Evolutionary conservation across 1,140 invertebrate species (phyloP).

Genomic region (Theocolax elegans): DNA sequence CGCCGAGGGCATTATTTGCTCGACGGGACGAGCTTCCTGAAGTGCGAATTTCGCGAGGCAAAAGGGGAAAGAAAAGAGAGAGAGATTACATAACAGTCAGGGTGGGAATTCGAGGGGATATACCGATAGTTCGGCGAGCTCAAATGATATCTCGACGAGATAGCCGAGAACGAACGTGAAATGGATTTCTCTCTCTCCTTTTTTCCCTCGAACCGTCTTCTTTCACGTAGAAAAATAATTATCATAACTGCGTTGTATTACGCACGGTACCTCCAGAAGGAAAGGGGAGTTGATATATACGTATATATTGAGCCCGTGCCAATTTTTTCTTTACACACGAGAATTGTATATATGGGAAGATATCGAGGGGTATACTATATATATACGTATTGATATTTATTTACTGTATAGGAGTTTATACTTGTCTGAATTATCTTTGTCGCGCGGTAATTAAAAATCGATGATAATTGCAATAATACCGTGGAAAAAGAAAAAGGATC

Average conservation of each 20-base stretch:
- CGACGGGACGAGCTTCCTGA: constrained; percentile 11
- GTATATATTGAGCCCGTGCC: too few relatives aligned
- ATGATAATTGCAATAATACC: too few relatives aligned
- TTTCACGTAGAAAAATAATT: constrained; percentile 12
- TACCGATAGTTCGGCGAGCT: background rate
- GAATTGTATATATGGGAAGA: too few relatives aligned
- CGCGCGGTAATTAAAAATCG: too few relatives aligned
- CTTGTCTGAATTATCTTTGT: too few relatives aligned
- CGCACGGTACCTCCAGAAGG: background rate
- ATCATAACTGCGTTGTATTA: constrained; percentile 12
- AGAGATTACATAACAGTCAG: constrained; percentile 2
- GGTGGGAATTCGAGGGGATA: background rate
- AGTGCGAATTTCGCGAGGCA: constrained; percentile 17
- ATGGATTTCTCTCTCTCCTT: background rate
- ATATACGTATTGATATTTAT: too few relatives aligned
- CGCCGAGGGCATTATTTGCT: background rate
- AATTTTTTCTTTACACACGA: too few relatives aligned
- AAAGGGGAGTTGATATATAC: background rate
- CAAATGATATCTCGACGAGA: constrained; percentile 8
- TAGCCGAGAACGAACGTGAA: constrained; percentile 1
- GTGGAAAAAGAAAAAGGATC: too few relatives aligned
- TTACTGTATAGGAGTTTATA: too few relatives aligned
- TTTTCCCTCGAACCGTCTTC: too few relatives aligned
- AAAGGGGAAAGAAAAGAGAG: background rate
- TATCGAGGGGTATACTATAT: too few relatives aligned